Percentiles rank a stretch among this genome's conserved stretches.
These are phyloP conservation scores for Neomonachus schauinslandi DNA, from an alignment of 2,113 vertebrate species.

Conservation along the genomic window DNA sequence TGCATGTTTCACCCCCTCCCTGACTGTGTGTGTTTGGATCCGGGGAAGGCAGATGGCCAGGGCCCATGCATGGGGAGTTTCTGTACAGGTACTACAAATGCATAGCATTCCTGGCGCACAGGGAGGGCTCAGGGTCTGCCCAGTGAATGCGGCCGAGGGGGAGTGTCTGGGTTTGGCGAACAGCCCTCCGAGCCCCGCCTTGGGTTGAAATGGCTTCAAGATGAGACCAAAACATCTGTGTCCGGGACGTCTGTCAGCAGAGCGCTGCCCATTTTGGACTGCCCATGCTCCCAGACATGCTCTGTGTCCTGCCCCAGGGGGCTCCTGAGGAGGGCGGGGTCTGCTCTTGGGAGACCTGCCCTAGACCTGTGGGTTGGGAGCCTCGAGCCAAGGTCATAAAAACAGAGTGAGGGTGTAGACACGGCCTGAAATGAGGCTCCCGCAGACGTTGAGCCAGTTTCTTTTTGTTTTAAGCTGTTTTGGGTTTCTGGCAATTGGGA, in stretches of 20 bases:
- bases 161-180: not conserved
- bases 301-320: not conserved
- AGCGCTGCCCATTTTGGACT: not conserved
- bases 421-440: accelerated
- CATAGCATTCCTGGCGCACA: accelerated
- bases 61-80: not conserved
- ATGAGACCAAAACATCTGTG: not conserved
- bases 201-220: constrained; percentile 3
- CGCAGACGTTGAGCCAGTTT: not conserved
- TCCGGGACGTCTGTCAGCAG: not conserved
- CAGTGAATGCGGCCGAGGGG: not conserved
- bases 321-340: not conserved
- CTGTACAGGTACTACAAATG: accelerated
- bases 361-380: not conserved
- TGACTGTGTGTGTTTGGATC: not conserved
- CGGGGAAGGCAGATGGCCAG: not conserved
- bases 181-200: not conserved
- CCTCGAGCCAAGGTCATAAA: not conserved
- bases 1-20: not conserved
- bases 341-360: not conserved
- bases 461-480: not conserved
- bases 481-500: not conserved
- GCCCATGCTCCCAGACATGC: not conserved
- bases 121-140: not conserved
- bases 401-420: not conserved